Base-by-base conservation (phyloP, 53 echinoderm and acorn worm species). In the Mesocentrotus franciscanus region DNA sequence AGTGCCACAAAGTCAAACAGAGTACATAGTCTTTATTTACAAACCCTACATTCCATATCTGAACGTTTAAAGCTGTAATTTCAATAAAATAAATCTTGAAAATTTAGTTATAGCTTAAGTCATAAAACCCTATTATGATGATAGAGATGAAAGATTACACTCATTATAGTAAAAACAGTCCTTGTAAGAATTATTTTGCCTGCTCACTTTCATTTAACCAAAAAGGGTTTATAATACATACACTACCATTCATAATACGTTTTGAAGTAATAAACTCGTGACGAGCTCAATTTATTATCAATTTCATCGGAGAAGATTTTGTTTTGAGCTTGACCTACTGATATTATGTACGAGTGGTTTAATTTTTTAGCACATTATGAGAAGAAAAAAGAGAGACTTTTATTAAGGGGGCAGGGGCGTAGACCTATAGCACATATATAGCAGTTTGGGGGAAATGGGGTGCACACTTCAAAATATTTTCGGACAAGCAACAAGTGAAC, bases 201-300 rank as follows among this genome's bases (percentile, higher is more conserved):
- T 61, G 2, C 61, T 61, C 17, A 61, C 13, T 76, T 10, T 76
- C 11, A 13, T 76, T 76, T 34, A 33, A 76, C n/a, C 13, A 12
- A 76, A 76, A 76, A 6, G 5, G 30, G 30, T 33, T 27, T 32
- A 33, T 10, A 15, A 14, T 27, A 14, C 11, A 15, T 32, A 76
- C 14, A 32, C 76, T 76, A 76, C 27, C 32, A 33, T 13, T 30
- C 13, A 2, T 13, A 34, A 30, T 9, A 76, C 33, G 5, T 33
- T 29, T 14, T 33, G 30, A 76, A 75, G 75, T 76, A 76, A 76
- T 76, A 76, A 76, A 76, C 76, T 76, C 76, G 76, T 76, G 76
- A 76, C 76, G 76, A 32, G 30, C 34, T 12, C 12, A 7, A 68
- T 20, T 24, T 22, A 68, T 66, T 66, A 66, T 68, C 4, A 24